Base-by-base conservation (phyloP, 2,797 vertebrate genomes). In the Pseudochromis fuscus region DNA sequence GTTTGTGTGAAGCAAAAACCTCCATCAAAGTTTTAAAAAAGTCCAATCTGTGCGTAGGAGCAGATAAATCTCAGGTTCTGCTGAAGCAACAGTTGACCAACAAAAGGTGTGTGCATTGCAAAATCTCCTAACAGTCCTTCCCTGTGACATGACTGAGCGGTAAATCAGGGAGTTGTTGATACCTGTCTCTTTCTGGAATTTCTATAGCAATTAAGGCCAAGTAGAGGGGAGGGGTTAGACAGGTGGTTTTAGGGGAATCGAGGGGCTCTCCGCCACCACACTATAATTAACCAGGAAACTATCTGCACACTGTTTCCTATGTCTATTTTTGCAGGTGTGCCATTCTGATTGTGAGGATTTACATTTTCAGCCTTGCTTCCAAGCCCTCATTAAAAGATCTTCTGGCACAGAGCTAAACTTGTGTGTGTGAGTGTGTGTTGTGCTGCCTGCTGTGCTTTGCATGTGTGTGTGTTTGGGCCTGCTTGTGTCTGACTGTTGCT, bases 321-420 rank as follows among this genome's bases (percentile, higher is more conserved):
- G 91, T 91, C 88, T 93, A 89, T 93, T 94, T 95, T 92, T 93
- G 85, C 93, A 94, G 93, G 94, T 94, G 94, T 94, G 88, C 84
- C 13, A 21, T 73, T 88, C 67, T 83, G 78, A 87, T 91, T 83
- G 62, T 37, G 76, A 86, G 78, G 81, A 87, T 88, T 90, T 90
- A 82, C 83, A 73, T 84, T 80, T 85, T 81, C 60, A 67, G 21
- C 24, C 76, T n/a, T 46, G 50, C 66, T 72, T 78, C 61, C 24
- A 19, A 84, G 72, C 67, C 18, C 70, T 80, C 38, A 73, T 86
- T 86, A 78, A 75, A 84, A 77, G 58, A 59, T 69, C 25, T 69
- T 66, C 46, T 77, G 70, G 57, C 79, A 64, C 62, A 73, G 62
- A 52, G 65, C 42, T 67, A 35, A 75, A 71, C 76, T 50, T 65